A percentile compares a stretch with the other conserved stretches of the same genome.
Conservation (phyloP, 2,888 invertebrate species). For the Rhagonycha lutea region DNA sequence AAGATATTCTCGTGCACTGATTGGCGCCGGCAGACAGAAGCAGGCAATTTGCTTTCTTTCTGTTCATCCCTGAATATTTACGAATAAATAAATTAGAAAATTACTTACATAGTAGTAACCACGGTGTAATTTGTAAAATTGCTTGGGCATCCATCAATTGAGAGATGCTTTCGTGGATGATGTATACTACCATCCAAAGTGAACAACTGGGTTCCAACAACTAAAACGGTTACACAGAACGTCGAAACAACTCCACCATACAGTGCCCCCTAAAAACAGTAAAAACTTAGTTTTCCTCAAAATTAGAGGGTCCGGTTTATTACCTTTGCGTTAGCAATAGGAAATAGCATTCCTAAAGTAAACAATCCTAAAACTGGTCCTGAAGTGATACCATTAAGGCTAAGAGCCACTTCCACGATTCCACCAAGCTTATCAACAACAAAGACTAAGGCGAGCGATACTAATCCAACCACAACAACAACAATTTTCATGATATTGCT, state of each 20-base stretch:
- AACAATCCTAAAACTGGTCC: slow-evolving; percentile 70
- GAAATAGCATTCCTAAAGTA: slow-evolving; percentile 68
- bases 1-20: no score
- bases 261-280: slow-evolving; percentile 37
- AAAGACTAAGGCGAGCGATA: slow-evolving; percentile 74
- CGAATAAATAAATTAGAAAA: not conserved
- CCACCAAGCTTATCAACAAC: slow-evolving; percentile 66
- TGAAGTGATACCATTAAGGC: slow-evolving; percentile 66
- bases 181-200: slow-evolving; percentile 33
- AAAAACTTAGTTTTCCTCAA: not conserved
- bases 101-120: not conserved
- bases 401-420: slow-evolving; percentile 66
- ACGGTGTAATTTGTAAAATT: not conserved
- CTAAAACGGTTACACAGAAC: slow-evolving; percentile 24
- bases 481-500: slow-evolving; percentile 63
- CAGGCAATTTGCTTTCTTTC: no score
- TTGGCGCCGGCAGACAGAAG: no score
- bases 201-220: slow-evolving; percentile 37
- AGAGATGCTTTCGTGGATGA: slow-evolving; percentile 36
- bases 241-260: slow-evolving; percentile 37
- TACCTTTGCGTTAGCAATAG: slow-evolving; percentile 64
- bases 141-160: slow-evolving; percentile 34
- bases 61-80: no score
- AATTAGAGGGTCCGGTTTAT: slow-evolving; percentile 22
- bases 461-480: slow-evolving; percentile 59